Conservation (phyloP, 1,140 invertebrate genomes). For the Sycophaga agraensis region DNA sequence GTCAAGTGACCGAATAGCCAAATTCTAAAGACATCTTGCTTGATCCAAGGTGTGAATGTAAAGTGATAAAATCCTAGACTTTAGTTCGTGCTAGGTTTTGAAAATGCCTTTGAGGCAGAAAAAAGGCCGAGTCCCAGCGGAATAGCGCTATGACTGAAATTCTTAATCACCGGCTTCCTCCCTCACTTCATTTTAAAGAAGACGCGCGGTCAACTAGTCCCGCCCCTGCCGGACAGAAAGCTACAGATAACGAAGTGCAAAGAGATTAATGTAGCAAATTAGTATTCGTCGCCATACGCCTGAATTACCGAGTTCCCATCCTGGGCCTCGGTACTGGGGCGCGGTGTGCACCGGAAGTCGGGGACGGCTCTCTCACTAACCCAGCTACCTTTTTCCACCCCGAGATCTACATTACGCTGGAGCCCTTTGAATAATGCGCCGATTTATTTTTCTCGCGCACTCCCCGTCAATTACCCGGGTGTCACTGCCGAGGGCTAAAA, state of each 20-base stretch:
- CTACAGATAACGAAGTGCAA: conserved; percentile 25
- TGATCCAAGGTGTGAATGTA: no score
- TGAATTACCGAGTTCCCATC: conserved; percentile 33
- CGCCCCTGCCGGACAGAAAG: conserved; percentile 1
- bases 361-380: neutral
- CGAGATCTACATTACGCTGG: conserved; percentile 32
- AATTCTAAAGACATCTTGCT: no score
- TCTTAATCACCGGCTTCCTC: conserved; percentile 18
- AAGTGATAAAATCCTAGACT: no score
- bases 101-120: no score
- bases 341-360: no score
- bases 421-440: conserved; percentile 34
- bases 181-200: conserved; percentile 1
- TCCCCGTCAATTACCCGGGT: conserved; percentile 28
- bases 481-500: conserved; percentile 8
- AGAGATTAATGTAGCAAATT: conserved; percentile 38
- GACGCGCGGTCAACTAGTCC: no score
- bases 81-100: no score
- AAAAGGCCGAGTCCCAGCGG: no score
- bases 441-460: conserved; percentile 36
- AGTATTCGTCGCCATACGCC: conserved; percentile 36
- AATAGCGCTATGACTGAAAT: conserved; percentile 11
- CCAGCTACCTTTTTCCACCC: conserved; percentile 27
- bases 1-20: no score
- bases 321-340: conserved; percentile 19